phyloP scores from a whole-genome alignment of 2,888 invertebrate genomes.

The Sminthurides aquaticus region DNA sequence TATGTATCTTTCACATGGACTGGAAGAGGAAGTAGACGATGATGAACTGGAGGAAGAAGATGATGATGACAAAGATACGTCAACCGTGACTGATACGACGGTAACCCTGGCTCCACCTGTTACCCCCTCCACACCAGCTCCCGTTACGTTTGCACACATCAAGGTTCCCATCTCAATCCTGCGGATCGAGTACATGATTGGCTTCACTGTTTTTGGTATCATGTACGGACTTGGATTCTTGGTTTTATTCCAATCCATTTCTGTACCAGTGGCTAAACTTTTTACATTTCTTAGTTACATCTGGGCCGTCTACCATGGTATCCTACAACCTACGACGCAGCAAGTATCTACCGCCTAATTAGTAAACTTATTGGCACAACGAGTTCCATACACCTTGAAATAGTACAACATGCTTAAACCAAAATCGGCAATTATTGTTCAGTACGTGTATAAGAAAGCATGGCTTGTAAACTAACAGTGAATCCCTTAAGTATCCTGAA shows the following conservation, averaged over 20 bases:
- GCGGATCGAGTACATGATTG: constrained; percentile 37
- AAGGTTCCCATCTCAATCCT: constrained; percentile 30
- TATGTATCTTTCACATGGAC: no score
- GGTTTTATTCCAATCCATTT: constrained; percentile 33
- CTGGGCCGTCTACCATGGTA: constrained; percentile 17
- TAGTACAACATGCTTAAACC: no score
- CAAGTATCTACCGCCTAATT: constrained; percentile 31
- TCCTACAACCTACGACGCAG: constrained; percentile 26
- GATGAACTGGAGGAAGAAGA: not conserved
- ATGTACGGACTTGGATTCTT: constrained; percentile 39
- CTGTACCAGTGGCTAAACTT: constrained; percentile 34
- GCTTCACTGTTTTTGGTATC: constrained; percentile 30
- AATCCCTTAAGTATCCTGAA: not conserved
- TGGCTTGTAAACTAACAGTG: not conserved
- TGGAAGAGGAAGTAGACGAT: not conserved
- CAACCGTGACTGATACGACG: not conserved
- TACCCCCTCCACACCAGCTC: constrained; percentile 25
- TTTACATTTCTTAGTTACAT: constrained; percentile 27
- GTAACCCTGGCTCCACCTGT: constrained; percentile 1
- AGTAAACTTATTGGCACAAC: constrained; percentile 12
- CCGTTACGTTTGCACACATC: constrained; percentile 26
- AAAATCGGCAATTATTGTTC: no score
- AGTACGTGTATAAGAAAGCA: no score
- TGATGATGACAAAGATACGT: constrained; percentile 10
- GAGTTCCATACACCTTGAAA: no score